Evolutionary conservation across 1,140 invertebrate genomes (phyloP).

Genomic region (Philaenus spumarius): DNA sequence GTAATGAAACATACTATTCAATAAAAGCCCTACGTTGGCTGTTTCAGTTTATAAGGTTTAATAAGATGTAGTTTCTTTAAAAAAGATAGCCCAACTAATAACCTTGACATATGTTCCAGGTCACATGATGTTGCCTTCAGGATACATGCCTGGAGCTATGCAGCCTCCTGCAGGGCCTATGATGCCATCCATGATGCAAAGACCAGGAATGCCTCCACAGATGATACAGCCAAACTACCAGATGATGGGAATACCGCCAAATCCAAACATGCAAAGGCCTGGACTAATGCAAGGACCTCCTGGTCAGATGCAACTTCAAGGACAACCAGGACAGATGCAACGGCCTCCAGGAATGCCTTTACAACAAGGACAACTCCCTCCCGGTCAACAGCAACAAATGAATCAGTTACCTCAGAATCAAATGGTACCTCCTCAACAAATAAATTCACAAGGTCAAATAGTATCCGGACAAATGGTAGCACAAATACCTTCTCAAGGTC

Average conservation of each 20-base stretch:
- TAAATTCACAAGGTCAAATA: neutral
- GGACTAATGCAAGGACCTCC: neutral
- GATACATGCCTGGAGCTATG: slow-evolving; percentile 8
- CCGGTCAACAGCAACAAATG: neutral
- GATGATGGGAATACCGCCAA: slow-evolving; percentile 24
- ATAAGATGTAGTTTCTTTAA: too few relatives aligned
- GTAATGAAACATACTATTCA: too few relatives aligned
- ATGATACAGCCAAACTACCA: slow-evolving; percentile 30
- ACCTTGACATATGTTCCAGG: neutral
- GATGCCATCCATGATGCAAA: neutral
- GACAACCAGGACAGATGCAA: neutral
- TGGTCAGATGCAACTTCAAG: too few relatives aligned
- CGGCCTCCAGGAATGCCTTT: neutral
- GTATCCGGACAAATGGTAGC: neutral
- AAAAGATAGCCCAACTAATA: too few relatives aligned
- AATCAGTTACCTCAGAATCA: neutral
- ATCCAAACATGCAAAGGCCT: slow-evolving; percentile 4
- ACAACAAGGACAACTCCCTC: neutral
- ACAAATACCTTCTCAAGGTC: neutral
- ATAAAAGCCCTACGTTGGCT: too few relatives aligned
- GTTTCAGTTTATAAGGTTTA: too few relatives aligned
- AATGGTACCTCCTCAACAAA: neutral
- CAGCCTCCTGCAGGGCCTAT: neutral
- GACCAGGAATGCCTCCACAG: too few relatives aligned
- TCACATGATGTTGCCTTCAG: slow-evolving; percentile 3